These are phyloP conservation scores for Drosophila obscura DNA, from an alignment of 1,140 invertebrate species.

Conservation along the genomic window DNA sequence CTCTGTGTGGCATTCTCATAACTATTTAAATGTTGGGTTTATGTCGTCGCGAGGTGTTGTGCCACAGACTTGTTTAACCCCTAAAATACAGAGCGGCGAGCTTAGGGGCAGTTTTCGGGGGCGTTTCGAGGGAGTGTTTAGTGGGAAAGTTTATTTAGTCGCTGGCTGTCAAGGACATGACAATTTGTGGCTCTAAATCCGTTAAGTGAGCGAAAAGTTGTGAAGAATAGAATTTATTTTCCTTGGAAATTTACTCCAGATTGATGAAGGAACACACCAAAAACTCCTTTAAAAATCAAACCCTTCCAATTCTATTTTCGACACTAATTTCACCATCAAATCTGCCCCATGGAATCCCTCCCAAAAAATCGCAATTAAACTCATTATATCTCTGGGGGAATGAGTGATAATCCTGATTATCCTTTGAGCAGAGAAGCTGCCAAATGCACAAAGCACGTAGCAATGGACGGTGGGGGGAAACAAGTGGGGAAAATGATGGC, in stretches of 20 bases:
- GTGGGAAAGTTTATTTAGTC: too few relatives aligned
- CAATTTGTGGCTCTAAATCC: too few relatives aligned
- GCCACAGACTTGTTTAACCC: slow-evolving; percentile 2
- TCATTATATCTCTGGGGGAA: slow-evolving; percentile 1
- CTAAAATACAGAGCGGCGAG: neutral
- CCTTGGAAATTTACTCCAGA: too few relatives aligned
- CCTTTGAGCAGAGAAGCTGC: slow-evolving; percentile 18
- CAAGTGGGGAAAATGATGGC: slow-evolving; percentile 48
- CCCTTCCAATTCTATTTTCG: neutral
- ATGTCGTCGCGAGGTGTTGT: slow-evolving; percentile 23
- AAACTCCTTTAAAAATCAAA: too few relatives aligned
- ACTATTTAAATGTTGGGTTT: slow-evolving; percentile 37
- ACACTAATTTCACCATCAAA: neutral
- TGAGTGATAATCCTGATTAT: slow-evolving; percentile 37
- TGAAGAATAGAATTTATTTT: too few relatives aligned
- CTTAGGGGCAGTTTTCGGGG: too few relatives aligned
- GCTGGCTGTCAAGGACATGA: too few relatives aligned
- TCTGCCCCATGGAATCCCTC: too few relatives aligned
- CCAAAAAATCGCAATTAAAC: slow-evolving; percentile 9
- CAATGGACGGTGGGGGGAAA: slow-evolving; percentile 4
- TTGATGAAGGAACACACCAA: too few relatives aligned
- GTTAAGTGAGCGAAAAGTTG: too few relatives aligned
- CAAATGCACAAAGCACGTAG: slow-evolving; percentile 17
- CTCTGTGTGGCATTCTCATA: slow-evolving; percentile 28
- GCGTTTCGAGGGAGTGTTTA: too few relatives aligned